Evolutionary conservation across 1,140 invertebrate genomes (phyloP).

Genomic region (Drosophila neocordata): DNA sequence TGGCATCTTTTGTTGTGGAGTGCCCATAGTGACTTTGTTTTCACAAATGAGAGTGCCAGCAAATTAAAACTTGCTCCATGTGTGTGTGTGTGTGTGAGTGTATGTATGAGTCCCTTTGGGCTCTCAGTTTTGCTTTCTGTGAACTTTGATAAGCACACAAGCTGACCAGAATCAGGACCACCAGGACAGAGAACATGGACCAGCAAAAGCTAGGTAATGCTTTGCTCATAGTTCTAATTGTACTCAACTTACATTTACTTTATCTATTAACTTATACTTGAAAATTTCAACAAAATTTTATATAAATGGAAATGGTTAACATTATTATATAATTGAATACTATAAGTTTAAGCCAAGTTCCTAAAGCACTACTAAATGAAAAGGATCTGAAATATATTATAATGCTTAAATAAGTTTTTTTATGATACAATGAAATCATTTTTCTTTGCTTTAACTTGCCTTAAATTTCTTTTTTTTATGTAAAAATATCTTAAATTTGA

Average conservation of each 20-base stretch:
- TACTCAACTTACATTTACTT: background rate
- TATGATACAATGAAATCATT: background rate
- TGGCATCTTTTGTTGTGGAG: constrained; percentile 81
- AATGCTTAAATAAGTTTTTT: background rate
- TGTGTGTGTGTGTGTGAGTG: constrained; percentile 17
- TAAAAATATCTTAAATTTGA: too few species aligned
- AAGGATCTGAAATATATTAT: background rate
- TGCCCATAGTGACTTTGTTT: constrained; percentile 71
- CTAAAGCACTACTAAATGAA: too few species aligned
- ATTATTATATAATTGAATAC: too few species aligned
- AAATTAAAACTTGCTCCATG: constrained; percentile 74
- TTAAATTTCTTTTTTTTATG: too few species aligned
- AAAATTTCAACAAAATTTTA: too few species aligned
- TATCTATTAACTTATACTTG: background rate
- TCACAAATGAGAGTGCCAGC: constrained; percentile 70
- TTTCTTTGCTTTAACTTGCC: too few species aligned
- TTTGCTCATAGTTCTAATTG: constrained; percentile 16
- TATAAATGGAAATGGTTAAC: too few species aligned
- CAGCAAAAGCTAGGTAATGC: constrained; percentile 9
- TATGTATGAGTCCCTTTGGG: constrained; percentile 5
- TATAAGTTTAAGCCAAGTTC: too few species aligned
- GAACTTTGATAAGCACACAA: constrained; percentile 12
- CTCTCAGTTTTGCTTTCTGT: constrained; percentile 8
- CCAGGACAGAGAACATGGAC: background rate
- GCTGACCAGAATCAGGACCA: constrained; percentile 2